A percentile compares a stretch with the other conserved stretches of the same genome.
phyloP scores from a whole-genome alignment of 2,888 invertebrate genomes.

The Encarsia formosa region DNA sequence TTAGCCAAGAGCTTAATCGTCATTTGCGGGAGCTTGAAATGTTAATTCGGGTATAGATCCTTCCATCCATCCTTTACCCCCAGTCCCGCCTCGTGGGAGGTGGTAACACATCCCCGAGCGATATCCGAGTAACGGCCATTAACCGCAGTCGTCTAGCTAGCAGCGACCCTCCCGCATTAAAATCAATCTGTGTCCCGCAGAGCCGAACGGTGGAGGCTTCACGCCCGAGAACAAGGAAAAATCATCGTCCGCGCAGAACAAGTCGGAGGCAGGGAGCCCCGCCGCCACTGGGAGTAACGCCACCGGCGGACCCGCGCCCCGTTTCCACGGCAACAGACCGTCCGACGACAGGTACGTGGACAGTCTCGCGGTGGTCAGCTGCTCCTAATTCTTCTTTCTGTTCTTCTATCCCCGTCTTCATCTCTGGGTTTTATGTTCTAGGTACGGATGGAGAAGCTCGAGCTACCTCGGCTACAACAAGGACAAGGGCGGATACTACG shows the following conservation, averaged over 20 bases:
- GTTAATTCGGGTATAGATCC: too few species aligned
- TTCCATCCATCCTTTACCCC: too few species aligned
- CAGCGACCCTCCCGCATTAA: neutral
- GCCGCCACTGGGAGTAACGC: neutral
- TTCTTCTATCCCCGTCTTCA: too few species aligned
- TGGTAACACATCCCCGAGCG: too few species aligned
- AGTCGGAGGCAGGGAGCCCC: constrained; percentile 4
- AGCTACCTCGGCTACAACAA: constrained; percentile 22
- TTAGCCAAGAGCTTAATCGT: too few species aligned
- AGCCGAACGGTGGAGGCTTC: neutral
- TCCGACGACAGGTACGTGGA: constrained; percentile 22
- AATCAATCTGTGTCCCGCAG: constrained; percentile 8
- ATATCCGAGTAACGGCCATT: too few species aligned
- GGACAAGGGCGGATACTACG: constrained; percentile 20
- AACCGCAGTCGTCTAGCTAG: too few species aligned
- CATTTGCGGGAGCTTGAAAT: too few species aligned
- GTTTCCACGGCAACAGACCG: constrained; percentile 27
- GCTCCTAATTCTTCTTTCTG: too few species aligned
- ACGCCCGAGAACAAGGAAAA: constrained; percentile 13
- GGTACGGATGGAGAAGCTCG: constrained; percentile 22
- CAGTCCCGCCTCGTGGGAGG: neutral
- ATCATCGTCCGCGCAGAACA: neutral
- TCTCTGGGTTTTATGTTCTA: too few species aligned
- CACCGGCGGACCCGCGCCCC: constrained; percentile 8
- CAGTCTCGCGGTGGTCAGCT: too few species aligned